Percentiles rank a stretch among this genome's conserved stretches.
phyloP scores from a whole-genome alignment of 2,888 invertebrate genomes.

The Meiosimyza decipiens region DNA sequence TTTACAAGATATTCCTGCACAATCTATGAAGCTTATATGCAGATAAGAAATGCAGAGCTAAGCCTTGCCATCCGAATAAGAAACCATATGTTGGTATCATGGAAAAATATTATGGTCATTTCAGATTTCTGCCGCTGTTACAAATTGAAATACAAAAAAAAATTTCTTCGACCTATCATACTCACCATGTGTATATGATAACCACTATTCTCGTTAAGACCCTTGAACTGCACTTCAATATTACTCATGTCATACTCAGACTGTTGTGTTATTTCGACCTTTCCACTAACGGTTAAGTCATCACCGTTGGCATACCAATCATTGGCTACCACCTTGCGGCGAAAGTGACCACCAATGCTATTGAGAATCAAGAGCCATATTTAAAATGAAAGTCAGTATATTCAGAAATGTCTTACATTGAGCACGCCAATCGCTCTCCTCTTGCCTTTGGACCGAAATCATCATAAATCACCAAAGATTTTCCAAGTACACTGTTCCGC shows the following conservation, averaged over 20 bases:
- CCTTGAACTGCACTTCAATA: slow-evolving; percentile 80
- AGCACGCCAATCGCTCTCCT: slow-evolving; percentile 89
- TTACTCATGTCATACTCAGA: slow-evolving; percentile 86
- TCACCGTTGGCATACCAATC: slow-evolving; percentile 90
- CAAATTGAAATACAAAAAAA: too few relatives aligned
- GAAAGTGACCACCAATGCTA: slow-evolving; percentile 79
- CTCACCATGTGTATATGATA: slow-evolving; percentile 87
- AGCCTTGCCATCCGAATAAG: too few relatives aligned
- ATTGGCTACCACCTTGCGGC: slow-evolving; percentile 84
- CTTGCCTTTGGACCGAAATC: slow-evolving; percentile 88
- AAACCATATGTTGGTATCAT: too few relatives aligned
- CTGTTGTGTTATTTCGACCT: slow-evolving; percentile 85
- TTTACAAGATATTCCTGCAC: too few relatives aligned
- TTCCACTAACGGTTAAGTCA: slow-evolving; percentile 74
- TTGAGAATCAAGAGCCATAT: slow-evolving; percentile 41
- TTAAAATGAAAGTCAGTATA: neutral
- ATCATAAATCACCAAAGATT: slow-evolving; percentile 87
- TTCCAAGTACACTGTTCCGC: slow-evolving; percentile 75
- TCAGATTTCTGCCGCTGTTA: too few relatives aligned
- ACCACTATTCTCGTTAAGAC: slow-evolving; percentile 74
- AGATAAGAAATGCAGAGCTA: too few relatives aligned
- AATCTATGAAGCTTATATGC: too few relatives aligned
- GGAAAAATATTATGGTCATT: too few relatives aligned
- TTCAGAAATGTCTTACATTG: slow-evolving; percentile 72
- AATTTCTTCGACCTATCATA: slow-evolving; percentile 13